Evolutionary conservation across 2,113 vertebrate species (phyloP).

Genomic region (Brienomyrus brachyistius): DNA sequence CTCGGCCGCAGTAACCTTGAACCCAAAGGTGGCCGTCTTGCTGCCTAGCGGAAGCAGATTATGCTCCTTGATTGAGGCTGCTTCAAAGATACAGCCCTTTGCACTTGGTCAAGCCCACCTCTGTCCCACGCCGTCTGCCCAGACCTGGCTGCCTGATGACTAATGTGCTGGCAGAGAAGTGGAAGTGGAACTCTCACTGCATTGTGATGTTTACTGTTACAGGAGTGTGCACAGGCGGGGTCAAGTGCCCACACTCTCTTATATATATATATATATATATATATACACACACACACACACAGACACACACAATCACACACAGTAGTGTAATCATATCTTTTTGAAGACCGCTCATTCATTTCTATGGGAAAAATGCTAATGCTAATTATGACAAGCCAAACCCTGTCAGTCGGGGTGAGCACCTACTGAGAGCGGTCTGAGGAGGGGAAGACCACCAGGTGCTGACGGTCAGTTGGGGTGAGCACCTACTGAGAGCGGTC

Average conservation of each 20-base stretch:
- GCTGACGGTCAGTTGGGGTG: no score
- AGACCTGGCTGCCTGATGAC: background rate
- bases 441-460: no score
- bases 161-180: background rate
- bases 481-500: no score
- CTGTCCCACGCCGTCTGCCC: background rate
- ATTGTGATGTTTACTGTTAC: background rate
- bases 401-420: no score
- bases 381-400: no score
- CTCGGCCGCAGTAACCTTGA: background rate
- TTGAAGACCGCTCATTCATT: no score
- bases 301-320: no score
- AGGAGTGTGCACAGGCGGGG: background rate
- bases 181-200: background rate
- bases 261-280: no score
- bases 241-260: background rate
- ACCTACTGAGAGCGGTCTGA: no score
- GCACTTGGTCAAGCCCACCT: background rate
- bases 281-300: no score
- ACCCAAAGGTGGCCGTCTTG: background rate
- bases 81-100: slow-evolving; percentile 12
- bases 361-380: no score
- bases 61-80: background rate
- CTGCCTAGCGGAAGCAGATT: background rate
- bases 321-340: no score